Conservation (phyloP, 2,113 vertebrate species). For the Leucopternis melanops region DNA sequence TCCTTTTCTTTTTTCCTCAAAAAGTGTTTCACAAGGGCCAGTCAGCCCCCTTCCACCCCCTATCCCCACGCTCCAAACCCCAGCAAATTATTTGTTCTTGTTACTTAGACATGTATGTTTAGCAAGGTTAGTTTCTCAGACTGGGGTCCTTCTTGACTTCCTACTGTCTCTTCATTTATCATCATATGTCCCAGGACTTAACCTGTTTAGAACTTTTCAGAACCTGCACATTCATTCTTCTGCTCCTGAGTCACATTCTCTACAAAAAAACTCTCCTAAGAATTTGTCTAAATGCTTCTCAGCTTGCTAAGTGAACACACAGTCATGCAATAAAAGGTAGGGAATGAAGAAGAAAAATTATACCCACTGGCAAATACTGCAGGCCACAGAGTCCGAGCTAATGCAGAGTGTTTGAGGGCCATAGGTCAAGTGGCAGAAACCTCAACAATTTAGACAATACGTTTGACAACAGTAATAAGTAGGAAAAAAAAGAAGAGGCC, state of each 20-base stretch:
- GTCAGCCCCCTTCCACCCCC: rapidly evolving
- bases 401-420: not conserved
- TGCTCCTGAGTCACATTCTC: not conserved
- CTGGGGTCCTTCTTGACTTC: not conserved
- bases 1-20: not conserved
- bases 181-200: not conserved
- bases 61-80: not conserved
- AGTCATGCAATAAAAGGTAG: not conserved
- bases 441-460: not conserved
- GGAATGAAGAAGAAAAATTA: not conserved
- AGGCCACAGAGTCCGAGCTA: not conserved
- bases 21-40: not conserved
- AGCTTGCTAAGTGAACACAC: not conserved
- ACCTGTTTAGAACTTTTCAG: not conserved
- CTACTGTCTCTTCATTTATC: not conserved
- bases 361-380: not conserved
- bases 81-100: not conserved
- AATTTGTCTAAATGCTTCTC: not conserved
- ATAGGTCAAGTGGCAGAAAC: not conserved
- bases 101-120: not conserved
- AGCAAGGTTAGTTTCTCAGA: not conserved
- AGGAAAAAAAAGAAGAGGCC: not conserved
- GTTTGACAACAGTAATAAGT: not conserved
- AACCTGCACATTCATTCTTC: not conserved
- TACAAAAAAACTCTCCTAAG: not conserved